Base-by-base conservation (phyloP, 2,797 vertebrate genomes). In the Hippoglossus hippoglossus region DNA sequence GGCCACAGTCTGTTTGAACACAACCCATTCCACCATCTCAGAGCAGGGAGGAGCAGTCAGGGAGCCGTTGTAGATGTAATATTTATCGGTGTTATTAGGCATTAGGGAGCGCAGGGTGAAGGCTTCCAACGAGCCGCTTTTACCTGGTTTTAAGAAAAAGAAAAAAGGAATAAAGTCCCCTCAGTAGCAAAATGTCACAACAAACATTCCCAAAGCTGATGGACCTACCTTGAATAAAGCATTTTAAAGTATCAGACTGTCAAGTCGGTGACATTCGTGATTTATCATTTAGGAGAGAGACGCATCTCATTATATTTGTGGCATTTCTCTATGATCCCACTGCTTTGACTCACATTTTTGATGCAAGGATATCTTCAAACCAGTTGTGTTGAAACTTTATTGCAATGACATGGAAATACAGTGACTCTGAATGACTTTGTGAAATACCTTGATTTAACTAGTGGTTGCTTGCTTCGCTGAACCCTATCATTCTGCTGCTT, bases 11-110 rank as follows among this genome's bases (percentile, higher is more conserved):
- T 97, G 94, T 94, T 97, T 98, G 83, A 99, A 98, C 66, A 99
- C 88, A 69, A 99, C 94, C 98, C 98, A 99, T 83, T 99, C 96
- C 63, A 98, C 98, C 0, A 90, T 93, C 90, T 99, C 98, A 1
- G 94, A 95, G 92, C 98, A 99, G 25, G 98, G 98, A 19, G 98
- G 98, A 4, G 93, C 77, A 0, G 96, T 97, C 62, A 99, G 88
- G 0, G 98, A 99, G 28, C 98, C 98, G 24, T 99, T 99, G 73
- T 99, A 99, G 80, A 95, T 97, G 84, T 97, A 99, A 80, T 98
- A 99, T 85, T 98, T 98, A 72, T 97, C 95, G 0, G 96, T 98
- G 80, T 95, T 92, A 26, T 96, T 95, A 0, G 98, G 98, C 78
- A 99, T 92, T 82, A 99, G 92, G 55, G 95, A 95, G 59, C 94